phyloP scores from a whole-genome alignment of 2,888 invertebrate genomes.

The Machimus rusticus region DNA sequence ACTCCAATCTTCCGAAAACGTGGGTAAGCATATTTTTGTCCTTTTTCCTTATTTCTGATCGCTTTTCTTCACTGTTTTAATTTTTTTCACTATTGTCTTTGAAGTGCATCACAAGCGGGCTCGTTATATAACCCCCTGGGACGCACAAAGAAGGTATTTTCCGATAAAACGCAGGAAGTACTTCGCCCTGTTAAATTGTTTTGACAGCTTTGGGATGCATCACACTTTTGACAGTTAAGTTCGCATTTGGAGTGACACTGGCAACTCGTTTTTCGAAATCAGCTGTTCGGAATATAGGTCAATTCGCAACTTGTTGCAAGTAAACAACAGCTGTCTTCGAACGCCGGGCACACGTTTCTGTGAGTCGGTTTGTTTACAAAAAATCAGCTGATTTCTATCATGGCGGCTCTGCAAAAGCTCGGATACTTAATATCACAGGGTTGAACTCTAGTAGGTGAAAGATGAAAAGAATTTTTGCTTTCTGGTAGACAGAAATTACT shows the following conservation, averaged over 20 bases:
- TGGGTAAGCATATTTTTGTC: not conserved
- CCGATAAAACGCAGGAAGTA: not conserved
- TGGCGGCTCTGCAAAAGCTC: not conserved
- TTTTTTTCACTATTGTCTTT: not conserved
- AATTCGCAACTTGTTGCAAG: not conserved
- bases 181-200: not conserved
- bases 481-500: too few species aligned
- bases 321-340: not conserved
- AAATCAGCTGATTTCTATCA: not conserved
- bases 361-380: not conserved
- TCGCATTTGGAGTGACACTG: not conserved
- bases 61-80: not conserved
- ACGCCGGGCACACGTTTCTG: not conserved
- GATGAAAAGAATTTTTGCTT: too few species aligned
- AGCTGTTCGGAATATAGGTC: not conserved
- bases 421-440: not conserved
- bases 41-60: not conserved
- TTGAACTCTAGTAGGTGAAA: not conserved
- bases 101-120: not conserved
- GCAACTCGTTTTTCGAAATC: not conserved
- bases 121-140: not conserved
- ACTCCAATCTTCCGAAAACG: not conserved
- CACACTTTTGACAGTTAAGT: not conserved
- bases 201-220: not conserved
- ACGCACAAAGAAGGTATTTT: not conserved